Evolutionary conservation across 2,113 vertebrate genomes (phyloP), one percentile per base, ranked within the genome.

Genomic region (Marcusenius ussheri): DNA sequence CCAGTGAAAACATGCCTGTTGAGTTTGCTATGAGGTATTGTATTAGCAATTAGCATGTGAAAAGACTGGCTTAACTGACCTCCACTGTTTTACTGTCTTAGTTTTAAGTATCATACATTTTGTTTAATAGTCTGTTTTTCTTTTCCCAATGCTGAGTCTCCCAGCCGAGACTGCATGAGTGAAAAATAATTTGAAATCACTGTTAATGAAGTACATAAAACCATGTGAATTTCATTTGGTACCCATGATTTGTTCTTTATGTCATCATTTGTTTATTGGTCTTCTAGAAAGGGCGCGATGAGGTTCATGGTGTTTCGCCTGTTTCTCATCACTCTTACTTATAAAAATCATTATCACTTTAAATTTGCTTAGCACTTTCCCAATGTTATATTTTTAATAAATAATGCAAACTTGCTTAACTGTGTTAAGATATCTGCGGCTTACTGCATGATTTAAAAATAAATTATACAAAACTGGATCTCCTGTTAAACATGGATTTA

Each of bases 281-380:
- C 35, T 80, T 80, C 35, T 80, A 77, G 31, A 77, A 39, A 77
- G 62, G 62, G 62, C 3, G 6, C 5, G 2, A 45, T n/a, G 42
- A 24, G 21, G 21, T 84, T 24, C 21, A 4, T 24, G 42, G 15
- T 84, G 24, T 83, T 83, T 56, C 5, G 10, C 5, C 45, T 84
- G 42, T 19, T 85, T 85, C 21, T 21, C 39, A 49, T 62, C 24
- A 58, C 8, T 31, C 45, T 4, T 51, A 56, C 31, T 91, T 42
- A 53, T 91, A 88, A 93, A 62, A 93, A 90, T 93, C 35, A 93
- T 92, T 91, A 91, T 83, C 92, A 77, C 62, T 89, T 50, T 90
- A 89, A 53, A 88, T 89, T 94, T 92, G 80, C 93, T 92, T 91
- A 93, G 94, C 95, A 95, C 95, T 95, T 96, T 94, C 93, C 86